Conservation (phyloP, 1,140 invertebrate genomes). For the Calliopsis andreniformis region DNA sequence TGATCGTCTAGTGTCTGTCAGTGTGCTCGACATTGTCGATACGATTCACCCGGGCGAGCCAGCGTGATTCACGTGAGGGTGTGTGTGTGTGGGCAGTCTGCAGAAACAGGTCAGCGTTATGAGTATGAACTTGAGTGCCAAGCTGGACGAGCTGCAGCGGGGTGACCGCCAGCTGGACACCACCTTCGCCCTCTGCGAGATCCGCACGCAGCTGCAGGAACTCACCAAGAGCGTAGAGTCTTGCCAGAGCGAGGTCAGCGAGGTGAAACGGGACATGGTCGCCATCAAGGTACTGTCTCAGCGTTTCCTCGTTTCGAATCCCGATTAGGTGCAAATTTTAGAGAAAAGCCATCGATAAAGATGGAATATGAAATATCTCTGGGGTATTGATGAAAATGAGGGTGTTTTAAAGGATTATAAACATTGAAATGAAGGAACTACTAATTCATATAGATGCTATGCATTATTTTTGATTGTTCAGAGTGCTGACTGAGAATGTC, state of each 20-base stretch:
- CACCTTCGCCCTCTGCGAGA: constrained; percentile 93
- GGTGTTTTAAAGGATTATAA: no score
- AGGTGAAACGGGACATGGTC: constrained; percentile 96
- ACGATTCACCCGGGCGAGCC: constrained; percentile 49
- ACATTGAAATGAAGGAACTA: no score
- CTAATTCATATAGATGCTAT: no score
- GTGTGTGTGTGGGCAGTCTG: constrained; percentile 85
- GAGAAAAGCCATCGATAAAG: no score
- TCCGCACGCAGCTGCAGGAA: constrained; percentile 94
- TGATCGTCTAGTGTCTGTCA: constrained; percentile 66
- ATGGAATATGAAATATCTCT: no score
- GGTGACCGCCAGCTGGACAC: constrained; percentile 93
- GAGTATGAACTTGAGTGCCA: constrained; percentile 95
- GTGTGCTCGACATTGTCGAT: constrained; percentile 62
- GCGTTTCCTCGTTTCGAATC: neutral
- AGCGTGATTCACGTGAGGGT: constrained; percentile 61
- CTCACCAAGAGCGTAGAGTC: constrained; percentile 96
- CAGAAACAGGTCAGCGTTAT: constrained; percentile 97
- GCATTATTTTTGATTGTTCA: no score
- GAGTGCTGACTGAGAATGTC: no score
- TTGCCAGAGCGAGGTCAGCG: constrained; percentile 94
- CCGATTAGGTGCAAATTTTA: no score
- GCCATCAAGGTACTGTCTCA: constrained; percentile 87
- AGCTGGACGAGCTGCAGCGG: constrained; percentile 94
- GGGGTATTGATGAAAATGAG: no score